Conservation (phyloP, 2,888 invertebrate genomes). For the Pomacea canaliculata region DNA sequence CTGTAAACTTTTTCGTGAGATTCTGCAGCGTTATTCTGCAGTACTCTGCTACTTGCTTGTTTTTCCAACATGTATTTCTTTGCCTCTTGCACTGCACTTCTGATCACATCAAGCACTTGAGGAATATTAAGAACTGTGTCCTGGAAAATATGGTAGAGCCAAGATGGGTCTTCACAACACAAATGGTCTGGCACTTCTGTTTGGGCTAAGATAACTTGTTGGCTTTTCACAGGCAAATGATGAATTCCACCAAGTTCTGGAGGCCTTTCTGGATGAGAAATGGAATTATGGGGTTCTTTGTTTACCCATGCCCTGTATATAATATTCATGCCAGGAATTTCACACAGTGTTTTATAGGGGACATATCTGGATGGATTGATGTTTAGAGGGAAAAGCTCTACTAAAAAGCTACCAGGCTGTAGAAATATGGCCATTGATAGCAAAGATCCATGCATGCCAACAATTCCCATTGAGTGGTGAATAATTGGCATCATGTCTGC, state of each 20-base stretch:
- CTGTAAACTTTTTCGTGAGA: too few relatives aligned
- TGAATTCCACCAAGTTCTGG: constrained; percentile 69
- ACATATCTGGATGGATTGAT: constrained; percentile 70
- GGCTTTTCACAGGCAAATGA: constrained; percentile 64
- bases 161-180: constrained; percentile 72
- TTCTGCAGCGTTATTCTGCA: background rate
- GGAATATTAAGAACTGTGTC: constrained; percentile 70
- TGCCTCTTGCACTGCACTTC: constrained; percentile 32
- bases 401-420: constrained; percentile 63
- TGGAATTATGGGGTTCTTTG: constrained; percentile 54
- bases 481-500: constrained; percentile 57
- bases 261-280: constrained; percentile 67
- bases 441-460: constrained; percentile 72
- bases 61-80: too few relatives aligned
- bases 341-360: constrained; percentile 69
- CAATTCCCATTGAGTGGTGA: constrained; percentile 54
- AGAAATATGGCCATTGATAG: constrained; percentile 70
- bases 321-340: constrained; percentile 62
- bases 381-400: constrained; percentile 73
- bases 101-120: constrained; percentile 43
- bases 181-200: constrained; percentile 68
- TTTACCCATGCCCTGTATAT: constrained; percentile 71
- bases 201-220: constrained; percentile 56
- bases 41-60: too few relatives aligned
- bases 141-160: constrained; percentile 73